Evolutionary conservation across 1,140 invertebrate species (phyloP).

Genomic region (Saccostrea glomerata): DNA sequence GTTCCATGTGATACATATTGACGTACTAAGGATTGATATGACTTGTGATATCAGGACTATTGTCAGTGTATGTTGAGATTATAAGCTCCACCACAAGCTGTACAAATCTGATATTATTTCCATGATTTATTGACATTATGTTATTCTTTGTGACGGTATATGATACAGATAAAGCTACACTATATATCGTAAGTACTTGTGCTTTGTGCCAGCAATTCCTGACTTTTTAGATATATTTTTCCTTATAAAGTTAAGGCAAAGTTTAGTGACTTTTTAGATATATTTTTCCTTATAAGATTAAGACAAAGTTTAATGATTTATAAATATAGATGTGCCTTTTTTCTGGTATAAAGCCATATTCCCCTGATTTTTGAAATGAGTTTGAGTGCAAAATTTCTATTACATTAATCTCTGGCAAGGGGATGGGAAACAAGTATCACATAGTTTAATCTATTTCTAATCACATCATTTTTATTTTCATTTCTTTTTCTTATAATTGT

Average conservation of each 20-base stretch:
- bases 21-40: background rate
- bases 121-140: background rate
- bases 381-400: too few species aligned
- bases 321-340: too few species aligned
- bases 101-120: background rate
- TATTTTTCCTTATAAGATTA: background rate
- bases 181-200: background rate
- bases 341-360: too few species aligned
- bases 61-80: background rate
- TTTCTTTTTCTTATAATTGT: too few species aligned
- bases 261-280: background rate
- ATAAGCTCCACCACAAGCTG: too few species aligned
- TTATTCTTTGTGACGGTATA: background rate
- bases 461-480: too few species aligned
- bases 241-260: too few species aligned
- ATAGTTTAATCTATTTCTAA: too few species aligned
- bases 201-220: background rate
- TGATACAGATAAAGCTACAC: slow-evolving; percentile 16
- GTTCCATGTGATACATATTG: background rate
- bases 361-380: too few species aligned
- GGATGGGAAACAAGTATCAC: too few species aligned
- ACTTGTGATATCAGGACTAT: background rate
- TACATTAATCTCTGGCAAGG: too few species aligned
- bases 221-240: background rate
- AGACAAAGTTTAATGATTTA: too few species aligned